Base-by-base conservation (phyloP, 2,113 vertebrate genomes). In the Lampris megalopsis region DNA sequence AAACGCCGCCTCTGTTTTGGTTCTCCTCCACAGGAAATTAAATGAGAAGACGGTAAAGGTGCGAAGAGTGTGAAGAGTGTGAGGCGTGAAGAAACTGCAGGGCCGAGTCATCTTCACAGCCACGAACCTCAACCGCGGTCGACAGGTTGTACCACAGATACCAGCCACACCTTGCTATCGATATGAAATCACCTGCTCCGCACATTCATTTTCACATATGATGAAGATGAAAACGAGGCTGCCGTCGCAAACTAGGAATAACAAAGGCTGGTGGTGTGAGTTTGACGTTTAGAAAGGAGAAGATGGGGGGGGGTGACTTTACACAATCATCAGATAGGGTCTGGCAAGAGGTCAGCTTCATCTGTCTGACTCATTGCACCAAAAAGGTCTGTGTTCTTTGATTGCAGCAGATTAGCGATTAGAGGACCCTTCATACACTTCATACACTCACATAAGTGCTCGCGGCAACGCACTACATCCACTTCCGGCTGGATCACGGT, bases 391-490 rank as follows among this genome's bases (percentile, higher is more conserved):
- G 36, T 78, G 82, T 71, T 80, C 77, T 86, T 79, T 91, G 86
- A 92, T 91, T 92, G 88, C 87, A 83, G 83, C 68, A 83, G 81
- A 92, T 91, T 85, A 86, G 52, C 82, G 85, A 85, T 87, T 81
- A 80, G 84, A 88, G 88, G 77, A 71, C 75, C 77, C 84, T 91
- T 79, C 74, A 88, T 53, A 11, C 73, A 68, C 84, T 91, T 79
- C 74, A 88, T 53, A n/a, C 73, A 68, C 71, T 75, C 75, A 65
- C 63, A 82, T 76, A 88, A 88, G 81, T 73, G 79, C 50, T 80
- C 66, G 65, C 24, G 24, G 24, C 41, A 1, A 61, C 43, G 45
- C 67, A 74, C 48, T 79, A 8, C n/a, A 8, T 2, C 42, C 6
- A 43, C 36, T 10, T 42, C 64, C 48, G 48, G 10, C 54, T 72